These are phyloP conservation scores for Aythya baeri DNA, from an alignment of 2,113 vertebrate genomes.

Conservation along the genomic window DNA sequence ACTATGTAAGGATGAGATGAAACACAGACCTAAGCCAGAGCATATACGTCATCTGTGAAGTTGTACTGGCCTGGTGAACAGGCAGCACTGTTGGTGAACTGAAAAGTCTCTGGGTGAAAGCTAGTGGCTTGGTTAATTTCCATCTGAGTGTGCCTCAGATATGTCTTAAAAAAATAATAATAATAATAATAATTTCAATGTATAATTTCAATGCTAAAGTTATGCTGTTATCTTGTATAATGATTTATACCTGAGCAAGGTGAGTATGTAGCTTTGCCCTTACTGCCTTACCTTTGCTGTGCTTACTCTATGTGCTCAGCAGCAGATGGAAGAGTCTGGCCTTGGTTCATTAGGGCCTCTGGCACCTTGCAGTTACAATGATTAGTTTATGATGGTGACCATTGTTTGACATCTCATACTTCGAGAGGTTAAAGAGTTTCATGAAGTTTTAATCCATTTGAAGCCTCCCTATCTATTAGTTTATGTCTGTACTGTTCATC, in stretches of 20 bases:
- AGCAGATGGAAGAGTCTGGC: neutral
- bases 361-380: neutral
- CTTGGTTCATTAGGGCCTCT: neutral
- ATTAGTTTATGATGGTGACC: neutral
- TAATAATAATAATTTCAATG: neutral
- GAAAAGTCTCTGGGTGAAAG: neutral
- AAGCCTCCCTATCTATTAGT: neutral
- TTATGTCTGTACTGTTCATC: neutral
- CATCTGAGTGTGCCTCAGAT: neutral
- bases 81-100: neutral
- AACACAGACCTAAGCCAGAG: neutral
- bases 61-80: neutral
- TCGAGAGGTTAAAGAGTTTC: neutral
- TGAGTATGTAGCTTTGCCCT: neutral
- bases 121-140: neutral
- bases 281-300: neutral
- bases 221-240: neutral
- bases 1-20: neutral
- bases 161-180: neutral
- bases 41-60: neutral
- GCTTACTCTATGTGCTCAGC: neutral
- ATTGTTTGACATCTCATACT: neutral
- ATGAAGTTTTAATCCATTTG: neutral
- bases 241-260: neutral
- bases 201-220: neutral